Evolutionary conservation across 2,888 invertebrate species (phyloP).

Genomic region (Allophyes oxyacanthae): DNA sequence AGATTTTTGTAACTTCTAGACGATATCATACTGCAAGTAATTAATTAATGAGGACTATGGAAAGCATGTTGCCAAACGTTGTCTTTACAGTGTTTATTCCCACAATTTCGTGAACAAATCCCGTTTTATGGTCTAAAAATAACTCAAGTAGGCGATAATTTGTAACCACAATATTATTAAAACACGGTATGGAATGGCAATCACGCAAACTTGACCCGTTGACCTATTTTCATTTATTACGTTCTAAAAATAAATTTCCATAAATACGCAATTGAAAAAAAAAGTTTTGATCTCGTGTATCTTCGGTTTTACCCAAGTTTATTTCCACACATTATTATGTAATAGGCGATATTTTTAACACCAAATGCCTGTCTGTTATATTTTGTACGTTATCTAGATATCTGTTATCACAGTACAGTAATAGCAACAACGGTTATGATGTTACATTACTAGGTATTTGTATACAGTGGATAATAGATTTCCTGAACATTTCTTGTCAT

Average conservation of each 20-base stretch:
- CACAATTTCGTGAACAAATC: no score
- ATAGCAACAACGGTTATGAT: neutral
- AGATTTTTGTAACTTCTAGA: no score
- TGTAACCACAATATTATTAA: neutral
- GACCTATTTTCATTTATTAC: slow-evolving; percentile 26
- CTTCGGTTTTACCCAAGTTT: neutral
- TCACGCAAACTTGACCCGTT: slow-evolving; percentile 17
- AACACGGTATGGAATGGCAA: slow-evolving; percentile 1
- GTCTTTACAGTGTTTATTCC: no score
- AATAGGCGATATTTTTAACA: neutral
- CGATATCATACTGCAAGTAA: no score
- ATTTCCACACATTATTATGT: neutral
- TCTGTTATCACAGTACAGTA: neutral
- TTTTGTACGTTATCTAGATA: neutral
- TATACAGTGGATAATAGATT: slow-evolving; percentile 6
- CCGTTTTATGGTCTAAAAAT: no score
- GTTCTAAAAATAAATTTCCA: neutral
- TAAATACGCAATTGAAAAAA: neutral
- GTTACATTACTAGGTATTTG: neutral
- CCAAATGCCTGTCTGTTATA: neutral
- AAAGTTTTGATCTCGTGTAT: neutral
- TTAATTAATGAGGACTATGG: no score
- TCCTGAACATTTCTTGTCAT: neutral
- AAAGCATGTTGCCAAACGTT: no score
- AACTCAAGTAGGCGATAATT: neutral